Evolutionary conservation across 2,888 invertebrate genomes (phyloP).

Genomic region (Drosophila engyochracea): DNA sequence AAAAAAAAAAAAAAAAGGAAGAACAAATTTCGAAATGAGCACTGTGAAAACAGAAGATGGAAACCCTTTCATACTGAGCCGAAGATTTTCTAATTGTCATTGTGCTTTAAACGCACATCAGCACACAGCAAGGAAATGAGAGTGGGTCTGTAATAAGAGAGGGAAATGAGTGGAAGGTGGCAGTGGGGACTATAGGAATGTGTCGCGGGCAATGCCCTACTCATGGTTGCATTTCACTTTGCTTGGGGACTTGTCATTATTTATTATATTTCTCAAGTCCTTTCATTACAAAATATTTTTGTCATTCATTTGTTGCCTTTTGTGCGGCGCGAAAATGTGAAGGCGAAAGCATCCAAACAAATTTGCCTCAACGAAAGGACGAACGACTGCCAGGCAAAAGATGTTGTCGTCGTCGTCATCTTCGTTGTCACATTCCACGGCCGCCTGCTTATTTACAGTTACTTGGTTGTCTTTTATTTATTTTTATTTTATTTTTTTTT

Average conservation of each 20-base stretch:
- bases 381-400: neutral
- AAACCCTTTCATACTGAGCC: conserved; percentile 51
- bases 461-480: conserved; percentile 57
- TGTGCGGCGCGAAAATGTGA: conserved; percentile 25
- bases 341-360: conserved; percentile 28
- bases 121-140: conserved; percentile 25
- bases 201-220: conserved; percentile 23
- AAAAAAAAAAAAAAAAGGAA: too few relatives aligned
- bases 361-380: conserved; percentile 31
- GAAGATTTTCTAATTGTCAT: conserved; percentile 74
- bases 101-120: conserved; percentile 39
- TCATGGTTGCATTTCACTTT: conserved; percentile 52
- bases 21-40: conserved; percentile 48
- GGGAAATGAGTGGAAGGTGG: neutral
- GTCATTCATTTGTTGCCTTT: conserved; percentile 72
- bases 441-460: conserved; percentile 74
- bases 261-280: conserved; percentile 78
- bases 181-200: neutral
- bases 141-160: conserved; percentile 6
- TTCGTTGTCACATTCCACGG: conserved; percentile 59
- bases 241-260: conserved; percentile 70
- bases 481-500: neutral
- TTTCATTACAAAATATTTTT: conserved; percentile 77
- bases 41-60: conserved; percentile 23
- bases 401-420: neutral